phyloP scores from a whole-genome alignment of 2,113 vertebrate genomes.

The Pluvianellus socialis region DNA sequence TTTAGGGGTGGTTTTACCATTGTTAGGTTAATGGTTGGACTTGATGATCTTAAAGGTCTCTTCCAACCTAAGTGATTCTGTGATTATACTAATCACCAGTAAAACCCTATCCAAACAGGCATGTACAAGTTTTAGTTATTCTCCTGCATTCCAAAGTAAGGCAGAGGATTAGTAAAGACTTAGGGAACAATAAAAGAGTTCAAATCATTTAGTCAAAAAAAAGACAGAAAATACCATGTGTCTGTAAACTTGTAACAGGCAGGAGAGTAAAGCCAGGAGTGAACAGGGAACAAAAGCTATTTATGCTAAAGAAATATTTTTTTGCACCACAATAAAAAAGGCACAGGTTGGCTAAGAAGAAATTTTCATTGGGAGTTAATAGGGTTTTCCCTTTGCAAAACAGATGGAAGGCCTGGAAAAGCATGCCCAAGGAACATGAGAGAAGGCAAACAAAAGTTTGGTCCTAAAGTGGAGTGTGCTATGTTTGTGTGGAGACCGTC shows the following conservation, averaged over 20 bases:
- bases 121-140: background rate
- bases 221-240: background rate
- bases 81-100: background rate
- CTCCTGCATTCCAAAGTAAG: background rate
- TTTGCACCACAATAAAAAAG: background rate
- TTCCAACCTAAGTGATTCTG: too few species aligned
- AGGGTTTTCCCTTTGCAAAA: background rate
- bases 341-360: background rate
- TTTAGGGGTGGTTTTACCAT: too few species aligned
- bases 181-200: background rate
- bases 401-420: background rate
- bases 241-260: background rate
- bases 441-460: background rate
- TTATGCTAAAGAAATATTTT: background rate
- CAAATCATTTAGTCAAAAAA: background rate
- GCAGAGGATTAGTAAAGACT: background rate
- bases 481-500: background rate
- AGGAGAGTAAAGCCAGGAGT: background rate
- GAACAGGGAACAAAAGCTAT: background rate
- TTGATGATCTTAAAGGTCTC: too few species aligned
- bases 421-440: background rate
- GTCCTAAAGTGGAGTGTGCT: background rate
- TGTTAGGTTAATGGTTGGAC: too few species aligned
- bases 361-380: background rate
- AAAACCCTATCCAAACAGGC: background rate